These are phyloP conservation scores for Chrysolophus pictus DNA, from an alignment of 2,797 vertebrate genomes.

Conservation along the genomic window DNA sequence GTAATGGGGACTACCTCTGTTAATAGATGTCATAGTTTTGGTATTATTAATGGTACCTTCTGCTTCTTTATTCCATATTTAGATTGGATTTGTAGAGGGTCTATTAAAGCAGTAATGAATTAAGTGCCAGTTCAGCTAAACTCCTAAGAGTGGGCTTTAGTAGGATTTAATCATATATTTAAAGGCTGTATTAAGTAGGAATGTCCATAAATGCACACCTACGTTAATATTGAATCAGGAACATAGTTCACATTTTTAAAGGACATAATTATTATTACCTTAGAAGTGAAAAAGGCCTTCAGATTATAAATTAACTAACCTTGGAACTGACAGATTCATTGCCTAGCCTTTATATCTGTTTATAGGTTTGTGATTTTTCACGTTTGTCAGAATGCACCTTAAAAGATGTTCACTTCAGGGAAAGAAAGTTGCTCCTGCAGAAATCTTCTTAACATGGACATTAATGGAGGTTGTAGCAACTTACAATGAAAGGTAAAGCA, in stretches of 20 bases:
- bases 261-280: not conserved
- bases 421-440: not conserved
- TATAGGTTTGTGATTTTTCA: not conserved
- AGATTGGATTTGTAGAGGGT: not conserved
- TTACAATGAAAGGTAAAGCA: not conserved
- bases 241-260: not conserved
- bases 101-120: slow-evolving; percentile 10
- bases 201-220: not conserved
- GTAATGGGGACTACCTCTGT: not conserved
- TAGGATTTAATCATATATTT: not conserved
- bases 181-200: not conserved
- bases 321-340: not conserved
- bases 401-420: not conserved
- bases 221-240: not conserved
- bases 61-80: slow-evolving; percentile 15
- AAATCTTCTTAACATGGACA: not conserved
- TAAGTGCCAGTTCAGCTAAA: slow-evolving; percentile 7
- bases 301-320: not conserved
- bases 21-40: not conserved
- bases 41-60: not conserved
- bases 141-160: not conserved
- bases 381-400: not conserved
- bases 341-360: not conserved
- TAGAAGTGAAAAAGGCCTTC: not conserved
- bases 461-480: not conserved